Percentiles rank a stretch among this genome's conserved stretches.
These are phyloP conservation scores for Brachymystax lenok DNA, from an alignment of 2,797 vertebrate genomes.

Conservation along the genomic window DNA sequence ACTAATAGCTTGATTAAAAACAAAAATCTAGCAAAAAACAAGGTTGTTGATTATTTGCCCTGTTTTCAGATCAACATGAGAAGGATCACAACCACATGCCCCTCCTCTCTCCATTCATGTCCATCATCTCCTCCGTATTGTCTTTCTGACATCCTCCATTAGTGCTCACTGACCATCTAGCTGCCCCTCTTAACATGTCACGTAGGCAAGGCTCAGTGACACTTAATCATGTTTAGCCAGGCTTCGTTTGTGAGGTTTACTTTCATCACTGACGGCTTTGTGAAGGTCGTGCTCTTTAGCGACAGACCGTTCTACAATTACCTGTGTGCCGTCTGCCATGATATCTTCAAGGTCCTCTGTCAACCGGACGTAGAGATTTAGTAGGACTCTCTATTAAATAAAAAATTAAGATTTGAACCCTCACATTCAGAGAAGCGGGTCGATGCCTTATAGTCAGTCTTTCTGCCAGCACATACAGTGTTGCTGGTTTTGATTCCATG, in stretches of 20 bases:
- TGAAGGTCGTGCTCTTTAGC: background rate
- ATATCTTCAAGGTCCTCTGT: slow-evolving; percentile 2
- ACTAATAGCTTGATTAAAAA: background rate
- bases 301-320: background rate
- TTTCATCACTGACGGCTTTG: slow-evolving; percentile 15
- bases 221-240: slow-evolving; percentile 49
- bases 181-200: background rate
- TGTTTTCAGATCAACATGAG: background rate
- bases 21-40: background rate
- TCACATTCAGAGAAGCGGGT: background rate
- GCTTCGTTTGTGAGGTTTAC: slow-evolving; percentile 35
- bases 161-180: background rate
- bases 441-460: background rate
- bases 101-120: background rate
- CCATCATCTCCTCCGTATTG: background rate
- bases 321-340: slow-evolving; percentile 1
- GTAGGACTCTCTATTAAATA: background rate
- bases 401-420: background rate
- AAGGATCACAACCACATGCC: background rate
- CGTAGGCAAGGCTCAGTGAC: slow-evolving; percentile 34
- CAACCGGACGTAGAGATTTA: background rate
- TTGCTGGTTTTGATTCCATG: background rate
- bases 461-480: background rate
- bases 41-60: background rate
- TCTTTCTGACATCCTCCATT: background rate